Base-by-base conservation (phyloP, 2,797 vertebrate genomes). In the Enteromius thamalakanensis region DNA sequence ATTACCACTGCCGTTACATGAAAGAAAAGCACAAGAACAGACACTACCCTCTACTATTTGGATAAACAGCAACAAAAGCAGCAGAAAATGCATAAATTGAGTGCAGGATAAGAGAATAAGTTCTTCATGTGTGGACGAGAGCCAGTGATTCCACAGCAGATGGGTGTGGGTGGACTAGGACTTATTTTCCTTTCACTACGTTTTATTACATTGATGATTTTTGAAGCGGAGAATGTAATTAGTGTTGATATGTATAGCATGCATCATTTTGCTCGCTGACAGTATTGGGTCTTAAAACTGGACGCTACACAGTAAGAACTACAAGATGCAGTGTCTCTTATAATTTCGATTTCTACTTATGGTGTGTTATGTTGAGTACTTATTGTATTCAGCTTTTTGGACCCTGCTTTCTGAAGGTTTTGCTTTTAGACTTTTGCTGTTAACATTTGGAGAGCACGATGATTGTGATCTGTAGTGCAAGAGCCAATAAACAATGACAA, bases 1-100 rank as follows among this genome's bases (percentile, higher is more conserved):
- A 95, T 95, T 94, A 94, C 91, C 92, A 91, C 90, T 87, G 90
- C 70, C 90, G 91, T 80, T 93, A 93, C 93, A 94, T 94, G 91
- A 91, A 91, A 91, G 90, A 68, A 55, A 62, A 76, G 21, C 62
- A 90, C 90, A 93, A 92, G 93, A 90, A 90, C 83, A 55, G 88
- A 89, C 87, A 87, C 72, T 74, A 15, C 21, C 89, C 88, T 88
- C 90, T 87, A 90, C 89, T 90, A 88, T 94, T 94, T 92, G 91
- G 91, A 91, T 92, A 91, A 88, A 76, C 80, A 89, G 90, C 90
- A 90, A 92, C 92, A 91, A 89, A 91, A 91, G 88, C 89, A 64
- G 53, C 76, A 65, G 58, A 82, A 76, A 76, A 74, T 72, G 68
- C 83, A 32, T 29, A 29, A 79, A 69, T 67, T 53, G 80, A 64